phyloP scores from a whole-genome alignment of 2,797 vertebrate species.

The Coreius guichenoti region DNA sequence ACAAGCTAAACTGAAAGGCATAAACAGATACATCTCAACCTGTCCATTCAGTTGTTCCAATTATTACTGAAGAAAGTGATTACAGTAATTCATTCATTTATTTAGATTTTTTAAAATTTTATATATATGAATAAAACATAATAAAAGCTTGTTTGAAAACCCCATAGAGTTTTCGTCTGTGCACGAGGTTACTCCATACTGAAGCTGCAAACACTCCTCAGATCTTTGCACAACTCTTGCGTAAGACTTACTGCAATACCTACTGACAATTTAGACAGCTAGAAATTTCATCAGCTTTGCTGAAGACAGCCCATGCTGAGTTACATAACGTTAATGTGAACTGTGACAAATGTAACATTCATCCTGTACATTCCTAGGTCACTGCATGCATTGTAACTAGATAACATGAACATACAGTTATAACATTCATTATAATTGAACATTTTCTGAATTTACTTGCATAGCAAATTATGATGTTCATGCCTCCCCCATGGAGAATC shows the following conservation, averaged over 20 bases:
- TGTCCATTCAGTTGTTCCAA: no score
- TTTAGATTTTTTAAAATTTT: no score
- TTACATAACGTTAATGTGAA: not conserved
- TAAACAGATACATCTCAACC: no score
- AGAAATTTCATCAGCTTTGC: not conserved
- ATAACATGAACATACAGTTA: not conserved
- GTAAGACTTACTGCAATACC: not conserved
- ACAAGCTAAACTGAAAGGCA: no score
- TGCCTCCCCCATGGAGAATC: no score
- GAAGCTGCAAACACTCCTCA: not conserved
- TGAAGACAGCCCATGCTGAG: not conserved
- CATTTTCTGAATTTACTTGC: not conserved
- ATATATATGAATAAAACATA: no score
- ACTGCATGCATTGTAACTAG: not conserved
- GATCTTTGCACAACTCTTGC: not conserved
- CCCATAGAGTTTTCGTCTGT: no score
- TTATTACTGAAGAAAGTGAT: no score
- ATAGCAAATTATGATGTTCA: not conserved
- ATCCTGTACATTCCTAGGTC: not conserved
- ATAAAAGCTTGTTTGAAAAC: no score
- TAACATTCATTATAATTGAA: not conserved
- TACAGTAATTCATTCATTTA: no score
- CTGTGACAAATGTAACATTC: not conserved
- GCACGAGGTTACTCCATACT: not conserved
- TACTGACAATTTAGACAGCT: not conserved